Percentiles rank a stretch among this genome's conserved stretches.
Conservation (phyloP, 2,888 invertebrate species). For the Magallana nippona region DNA sequence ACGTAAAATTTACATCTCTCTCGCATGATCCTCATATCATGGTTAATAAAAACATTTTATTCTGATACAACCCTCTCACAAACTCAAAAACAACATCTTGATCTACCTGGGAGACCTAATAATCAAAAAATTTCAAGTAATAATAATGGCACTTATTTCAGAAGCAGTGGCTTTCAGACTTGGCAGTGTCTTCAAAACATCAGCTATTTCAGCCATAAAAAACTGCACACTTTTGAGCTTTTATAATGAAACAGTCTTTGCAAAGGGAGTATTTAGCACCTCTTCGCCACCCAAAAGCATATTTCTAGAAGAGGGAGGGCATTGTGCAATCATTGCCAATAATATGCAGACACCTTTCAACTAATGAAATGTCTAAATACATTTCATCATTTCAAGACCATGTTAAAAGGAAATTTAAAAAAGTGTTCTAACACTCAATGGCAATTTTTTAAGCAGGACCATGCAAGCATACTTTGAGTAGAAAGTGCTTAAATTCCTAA, state of each 20-base stretch:
- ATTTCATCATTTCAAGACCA: neutral
- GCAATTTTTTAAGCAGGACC: too few species aligned
- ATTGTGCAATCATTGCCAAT: neutral
- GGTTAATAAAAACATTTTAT: neutral
- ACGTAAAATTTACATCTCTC: neutral
- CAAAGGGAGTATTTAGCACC: neutral
- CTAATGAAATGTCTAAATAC: neutral
- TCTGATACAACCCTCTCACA: conserved; percentile 10
- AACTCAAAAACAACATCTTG: neutral
- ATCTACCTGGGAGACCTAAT: conserved; percentile 3
- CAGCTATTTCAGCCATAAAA: neutral
- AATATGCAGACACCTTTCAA: conserved; percentile 5
- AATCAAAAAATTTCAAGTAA: neutral
- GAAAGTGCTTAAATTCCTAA: too few species aligned
- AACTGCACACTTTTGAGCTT: neutral
- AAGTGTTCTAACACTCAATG: neutral
- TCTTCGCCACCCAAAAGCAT: neutral
- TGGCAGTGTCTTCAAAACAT: neutral
- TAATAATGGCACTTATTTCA: conserved; percentile 8
- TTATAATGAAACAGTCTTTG: neutral
- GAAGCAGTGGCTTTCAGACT: neutral
- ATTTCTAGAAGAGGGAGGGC: neutral
- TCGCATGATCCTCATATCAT: neutral
- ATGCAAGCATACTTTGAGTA: too few species aligned
- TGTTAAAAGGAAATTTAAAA: neutral